Evolutionary conservation across 2,888 invertebrate genomes (phyloP), one percentile per base, ranked within the genome.

Genomic region (Mimas tiliae): DNA sequence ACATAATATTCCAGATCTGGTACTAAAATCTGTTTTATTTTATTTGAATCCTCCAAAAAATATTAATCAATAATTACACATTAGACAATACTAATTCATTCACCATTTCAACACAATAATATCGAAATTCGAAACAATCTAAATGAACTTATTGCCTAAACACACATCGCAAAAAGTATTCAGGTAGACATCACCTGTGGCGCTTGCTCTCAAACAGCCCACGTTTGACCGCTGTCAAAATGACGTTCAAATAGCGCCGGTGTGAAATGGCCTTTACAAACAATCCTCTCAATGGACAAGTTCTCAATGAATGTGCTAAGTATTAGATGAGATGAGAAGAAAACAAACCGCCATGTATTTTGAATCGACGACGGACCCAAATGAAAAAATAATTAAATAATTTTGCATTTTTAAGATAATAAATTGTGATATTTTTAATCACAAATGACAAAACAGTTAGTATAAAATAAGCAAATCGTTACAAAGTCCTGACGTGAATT

Each of bases 141-240:
- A 70, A 73, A 75, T 73, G 77, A 74, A 68, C 70, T 81, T 62
- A 83, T 81, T 81, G 77, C 85, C 82, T 85, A 83, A 80, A 79
- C 78, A 86, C 76, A 85, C 75, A 84, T 72, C 69, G 74, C 80
- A 83, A 87, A 87, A 87, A 87, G 69, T 58, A 80, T 71, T 75
- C 88, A 90, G 89, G 89, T 89, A 89, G 74, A 72, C 76, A 68
- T 84, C 89, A 91, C 90, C 90, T 91, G 91, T 90, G 91, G 91
- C 91, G 91, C 91, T 91, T 82, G 78, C 74, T 73, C 68, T 70
- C 76, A 79, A 77, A 74, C 79, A 81, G 77, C 80, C 77, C 79
- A 78, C 65, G 66, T 81, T 83, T 83, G 77, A 65, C 69, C 68
- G 76, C 81, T 82, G 83, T 83, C 66, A 67, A 65, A 63, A 72